These are phyloP conservation scores for Nebria salina DNA, from an alignment of 2,888 invertebrate genomes.

Conservation along the genomic window DNA sequence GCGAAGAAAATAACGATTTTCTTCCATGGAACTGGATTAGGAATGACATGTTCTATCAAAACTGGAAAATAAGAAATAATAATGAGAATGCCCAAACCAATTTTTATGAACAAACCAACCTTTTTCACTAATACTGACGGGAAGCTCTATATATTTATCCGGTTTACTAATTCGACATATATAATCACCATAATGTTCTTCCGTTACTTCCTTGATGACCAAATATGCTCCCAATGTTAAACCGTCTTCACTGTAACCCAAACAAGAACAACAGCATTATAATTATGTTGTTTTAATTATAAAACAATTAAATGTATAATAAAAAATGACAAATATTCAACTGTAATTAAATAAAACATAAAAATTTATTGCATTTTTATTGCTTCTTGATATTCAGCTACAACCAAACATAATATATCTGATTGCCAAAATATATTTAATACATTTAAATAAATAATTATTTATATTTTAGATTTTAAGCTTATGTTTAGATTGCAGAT, in stretches of 20 bases:
- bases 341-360: neutral
- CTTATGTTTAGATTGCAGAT: too few relatives aligned
- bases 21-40: conserved; percentile 68
- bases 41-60: conserved; percentile 55
- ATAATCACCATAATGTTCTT: conserved; percentile 77
- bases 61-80: conserved; percentile 55
- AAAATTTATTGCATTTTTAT: neutral
- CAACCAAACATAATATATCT: too few relatives aligned
- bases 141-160: conserved; percentile 65
- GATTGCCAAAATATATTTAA: too few relatives aligned
- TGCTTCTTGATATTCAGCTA: neutral
- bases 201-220: conserved; percentile 68
- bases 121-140: conserved; percentile 67
- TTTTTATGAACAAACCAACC: conserved; percentile 60
- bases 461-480: too few relatives aligned
- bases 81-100: neutral
- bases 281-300: conserved; percentile 11
- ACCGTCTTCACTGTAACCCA: conserved; percentile 70
- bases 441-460: too few relatives aligned
- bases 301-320: conserved; percentile 15
- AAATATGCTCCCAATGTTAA: conserved; percentile 79
- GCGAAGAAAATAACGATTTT: conserved; percentile 66
- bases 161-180: conserved; percentile 76
- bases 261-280: neutral
- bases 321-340: neutral